Percentiles rank a stretch among this genome's conserved stretches.
These are phyloP conservation scores for Andrena minutula DNA, from an alignment of 2,888 invertebrate genomes.

Conservation along the genomic window DNA sequence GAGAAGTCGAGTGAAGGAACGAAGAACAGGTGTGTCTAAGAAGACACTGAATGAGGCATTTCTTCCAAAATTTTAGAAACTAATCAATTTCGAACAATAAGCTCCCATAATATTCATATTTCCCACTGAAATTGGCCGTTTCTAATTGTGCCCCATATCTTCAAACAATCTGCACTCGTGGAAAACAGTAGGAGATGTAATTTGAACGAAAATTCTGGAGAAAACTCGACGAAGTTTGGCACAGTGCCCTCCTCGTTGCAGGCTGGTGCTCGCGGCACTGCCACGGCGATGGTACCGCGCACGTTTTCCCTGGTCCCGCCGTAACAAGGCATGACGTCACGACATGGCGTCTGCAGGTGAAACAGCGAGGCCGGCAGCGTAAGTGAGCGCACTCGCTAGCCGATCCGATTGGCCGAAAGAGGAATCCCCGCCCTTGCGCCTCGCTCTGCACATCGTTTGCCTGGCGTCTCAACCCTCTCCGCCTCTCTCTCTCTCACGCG, in stretches of 20 bases:
- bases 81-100: background rate
- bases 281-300: conserved; percentile 52
- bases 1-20: no score
- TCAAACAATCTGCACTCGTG: no score
- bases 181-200: background rate
- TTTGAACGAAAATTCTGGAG: background rate
- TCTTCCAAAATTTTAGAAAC: no score
- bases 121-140: no score
- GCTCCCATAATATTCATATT: background rate
- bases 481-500: background rate
- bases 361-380: conserved; percentile 61
- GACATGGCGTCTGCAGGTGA: conserved; percentile 78
- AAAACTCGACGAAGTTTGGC: background rate
- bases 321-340: conserved; percentile 73
- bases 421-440: conserved; percentile 80
- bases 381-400: conserved; percentile 73
- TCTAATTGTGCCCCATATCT: no score
- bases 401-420: conserved; percentile 80
- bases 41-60: no score
- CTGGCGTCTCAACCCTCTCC: conserved; percentile 42
- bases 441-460: conserved; percentile 66
- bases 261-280: conserved; percentile 38
- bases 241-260: background rate
- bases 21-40: no score
- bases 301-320: conserved; percentile 56